A percentile compares a stretch with the other conserved stretches of the same genome.
Conservation (phyloP, 2,113 vertebrate genomes). For the Lates calcarifer region DNA sequence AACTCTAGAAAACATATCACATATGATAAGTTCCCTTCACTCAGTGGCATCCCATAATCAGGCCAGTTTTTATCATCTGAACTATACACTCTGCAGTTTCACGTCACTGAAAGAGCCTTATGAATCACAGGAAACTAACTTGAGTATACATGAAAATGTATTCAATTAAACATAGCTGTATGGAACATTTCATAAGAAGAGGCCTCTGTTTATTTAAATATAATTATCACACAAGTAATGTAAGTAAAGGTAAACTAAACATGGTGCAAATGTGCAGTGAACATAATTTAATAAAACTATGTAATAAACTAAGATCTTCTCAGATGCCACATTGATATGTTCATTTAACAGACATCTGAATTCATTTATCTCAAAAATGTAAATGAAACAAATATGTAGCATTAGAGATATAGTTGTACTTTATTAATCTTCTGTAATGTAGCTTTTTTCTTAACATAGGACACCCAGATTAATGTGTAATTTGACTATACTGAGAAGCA, state of each 20-base stretch:
- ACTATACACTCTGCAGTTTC: neutral
- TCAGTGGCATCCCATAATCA: no score
- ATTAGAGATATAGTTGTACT: neutral
- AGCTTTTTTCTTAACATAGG: slow-evolving; percentile 4
- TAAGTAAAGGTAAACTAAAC: neutral
- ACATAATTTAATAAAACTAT: slow-evolving; percentile 11
- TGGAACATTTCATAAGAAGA: neutral
- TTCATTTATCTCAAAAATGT: neutral
- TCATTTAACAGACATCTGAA: neutral
- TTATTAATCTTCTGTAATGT: slow-evolving; percentile 14
- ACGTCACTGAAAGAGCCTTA: neutral
- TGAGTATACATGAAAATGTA: neutral
- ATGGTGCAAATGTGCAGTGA: neutral
- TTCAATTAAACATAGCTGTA: neutral
- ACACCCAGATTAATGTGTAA: slow-evolving; percentile 58
- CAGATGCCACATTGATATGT: neutral
- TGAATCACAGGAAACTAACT: neutral
- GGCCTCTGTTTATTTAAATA: slow-evolving; percentile 23
- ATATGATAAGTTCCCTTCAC: neutral
- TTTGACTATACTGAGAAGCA: slow-evolving; percentile 45
- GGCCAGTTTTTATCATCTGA: no score
- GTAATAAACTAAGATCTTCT: slow-evolving; percentile 7
- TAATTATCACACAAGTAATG: neutral
- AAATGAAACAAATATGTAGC: neutral
- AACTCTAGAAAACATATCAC: no score